Evolutionary conservation across 1,140 invertebrate genomes (phyloP), one percentile per base, ranked within the genome.

Genomic region (Orius laevigatus): DNA sequence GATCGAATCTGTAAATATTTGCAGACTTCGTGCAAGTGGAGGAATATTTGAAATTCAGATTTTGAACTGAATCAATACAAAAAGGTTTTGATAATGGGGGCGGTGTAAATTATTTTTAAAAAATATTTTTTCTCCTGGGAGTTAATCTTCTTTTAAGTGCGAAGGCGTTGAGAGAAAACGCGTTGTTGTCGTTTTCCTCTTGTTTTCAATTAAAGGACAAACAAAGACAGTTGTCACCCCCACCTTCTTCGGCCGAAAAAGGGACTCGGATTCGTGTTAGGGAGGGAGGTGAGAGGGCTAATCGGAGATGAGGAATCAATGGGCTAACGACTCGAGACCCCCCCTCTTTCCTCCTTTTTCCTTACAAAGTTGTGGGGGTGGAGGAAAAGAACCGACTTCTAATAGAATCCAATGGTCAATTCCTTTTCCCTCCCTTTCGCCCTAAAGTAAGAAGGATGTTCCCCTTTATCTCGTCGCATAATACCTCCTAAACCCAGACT

Each of bases 331-430:
- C 43, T 45, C 43, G 43, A 31, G 25, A 45, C 43, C 43, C 43
- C 15, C 36, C 36, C 3, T 11, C 5, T 40, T 15, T 15, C 40
- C 40, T 15, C 4, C 18, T 15, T 19, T 19, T 16, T 42, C 36
- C 36, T 16, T 19, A 12, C 12, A 42, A 42, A 11, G 10, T 19
- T 19, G 12, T 15, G 14, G 2, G 10, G 40, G 40, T 16, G 10
- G 40, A 16, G 18, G 43, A n/a, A 31, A 16, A 8, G 19, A 33
- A n/a, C 19, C 6, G 19, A 31, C 32, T 19, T 45, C 43, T 45
- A 45, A 45, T 45, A 45, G 43, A 45, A 45, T 45, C 43, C 20
- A 45, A 45, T 45, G 43, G 43, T 45, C 43, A 45, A 45, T 45
- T 45, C 32, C 43, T 45, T 45, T 45, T 32, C 25, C 25, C 32